phyloP scores from a whole-genome alignment of 2,888 invertebrate species.

The Drosophila anomalipes region DNA sequence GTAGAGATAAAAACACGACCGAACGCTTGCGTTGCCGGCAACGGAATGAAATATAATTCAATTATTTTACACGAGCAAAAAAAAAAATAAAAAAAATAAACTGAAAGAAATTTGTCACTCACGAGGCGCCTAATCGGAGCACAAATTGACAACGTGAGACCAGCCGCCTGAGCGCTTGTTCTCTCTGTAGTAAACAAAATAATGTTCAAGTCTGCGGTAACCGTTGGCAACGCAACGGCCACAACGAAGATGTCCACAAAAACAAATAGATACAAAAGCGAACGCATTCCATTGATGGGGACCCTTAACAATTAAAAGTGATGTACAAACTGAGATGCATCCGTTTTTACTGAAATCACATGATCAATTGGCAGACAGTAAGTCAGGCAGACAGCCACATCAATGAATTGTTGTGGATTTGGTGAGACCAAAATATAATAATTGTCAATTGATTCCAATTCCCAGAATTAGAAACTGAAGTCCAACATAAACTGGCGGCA shows the following conservation, averaged over 20 bases:
- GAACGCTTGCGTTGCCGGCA: slow-evolving; percentile 74
- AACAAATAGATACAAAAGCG: slow-evolving; percentile 39
- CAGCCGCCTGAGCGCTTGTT: background rate
- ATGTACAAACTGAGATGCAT: slow-evolving; percentile 12
- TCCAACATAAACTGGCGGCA: slow-evolving; percentile 26
- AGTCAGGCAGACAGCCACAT: slow-evolving; percentile 2
- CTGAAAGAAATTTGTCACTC: slow-evolving; percentile 49
- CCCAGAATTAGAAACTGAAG: slow-evolving; percentile 79
- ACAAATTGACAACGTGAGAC: slow-evolving; percentile 23
- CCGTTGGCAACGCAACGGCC: slow-evolving; percentile 57
- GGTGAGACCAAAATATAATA: slow-evolving; percentile 24
- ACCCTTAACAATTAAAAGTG: slow-evolving; percentile 6
- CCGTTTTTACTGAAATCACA: slow-evolving; percentile 44
- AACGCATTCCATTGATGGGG: slow-evolving; percentile 12
- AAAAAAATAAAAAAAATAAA: background rate
- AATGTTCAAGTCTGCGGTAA: slow-evolving; percentile 46
- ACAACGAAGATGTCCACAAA: slow-evolving; percentile 50
- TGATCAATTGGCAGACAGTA: slow-evolving; percentile 41
- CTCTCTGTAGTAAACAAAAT: slow-evolving; percentile 70
- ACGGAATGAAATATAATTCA: slow-evolving; percentile 78
- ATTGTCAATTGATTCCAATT: slow-evolving; percentile 71
- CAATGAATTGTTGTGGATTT: slow-evolving; percentile 34
- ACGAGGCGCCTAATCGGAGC: slow-evolving; percentile 49
- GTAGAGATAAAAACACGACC: slow-evolving; percentile 58
- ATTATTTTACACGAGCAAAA: slow-evolving; percentile 72